phyloP scores from a whole-genome alignment of 2,888 invertebrate species.

The Hirtodrosophila cameraria region DNA sequence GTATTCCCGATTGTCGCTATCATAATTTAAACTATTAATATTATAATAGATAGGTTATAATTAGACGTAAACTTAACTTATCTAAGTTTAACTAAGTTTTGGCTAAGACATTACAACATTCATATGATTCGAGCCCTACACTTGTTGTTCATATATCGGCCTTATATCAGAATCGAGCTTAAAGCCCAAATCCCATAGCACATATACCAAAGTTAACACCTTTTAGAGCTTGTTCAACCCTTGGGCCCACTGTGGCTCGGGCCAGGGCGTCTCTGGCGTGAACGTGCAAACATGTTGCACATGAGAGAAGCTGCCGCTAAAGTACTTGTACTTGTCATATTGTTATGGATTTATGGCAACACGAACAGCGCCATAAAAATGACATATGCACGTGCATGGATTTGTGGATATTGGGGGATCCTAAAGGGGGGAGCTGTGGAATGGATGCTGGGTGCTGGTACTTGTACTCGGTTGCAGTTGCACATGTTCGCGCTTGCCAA shows the following conservation, averaged over 20 bases:
- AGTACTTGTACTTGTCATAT: slow-evolving; percentile 83
- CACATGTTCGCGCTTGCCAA: slow-evolving; percentile 45
- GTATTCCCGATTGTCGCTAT: too few species aligned
- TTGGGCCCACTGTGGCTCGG: slow-evolving; percentile 2
- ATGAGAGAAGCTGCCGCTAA: slow-evolving; percentile 81
- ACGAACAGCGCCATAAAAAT: slow-evolving; percentile 81
- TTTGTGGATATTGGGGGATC: slow-evolving; percentile 24
- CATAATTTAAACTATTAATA: too few species aligned
- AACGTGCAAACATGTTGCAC: slow-evolving; percentile 81
- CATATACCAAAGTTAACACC: too few species aligned
- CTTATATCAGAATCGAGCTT: too few species aligned
- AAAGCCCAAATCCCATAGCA: too few species aligned
- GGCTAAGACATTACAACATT: too few species aligned
- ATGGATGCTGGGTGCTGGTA: too few species aligned
- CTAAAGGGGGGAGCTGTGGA: not conserved
- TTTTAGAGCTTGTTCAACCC: not conserved
- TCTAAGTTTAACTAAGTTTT: too few species aligned
- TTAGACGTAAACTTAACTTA: too few species aligned
- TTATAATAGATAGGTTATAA: too few species aligned
- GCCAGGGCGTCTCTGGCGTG: slow-evolving; percentile 74
- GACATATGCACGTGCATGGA: slow-evolving; percentile 76
- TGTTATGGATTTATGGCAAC: slow-evolving; percentile 83
- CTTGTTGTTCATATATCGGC: too few species aligned
- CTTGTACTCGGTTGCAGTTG: slow-evolving; percentile 43
- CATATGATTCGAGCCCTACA: too few species aligned